These are phyloP conservation scores for Saturnia japonica DNA, from an alignment of 2,888 invertebrate species.

Conservation along the genomic window DNA sequence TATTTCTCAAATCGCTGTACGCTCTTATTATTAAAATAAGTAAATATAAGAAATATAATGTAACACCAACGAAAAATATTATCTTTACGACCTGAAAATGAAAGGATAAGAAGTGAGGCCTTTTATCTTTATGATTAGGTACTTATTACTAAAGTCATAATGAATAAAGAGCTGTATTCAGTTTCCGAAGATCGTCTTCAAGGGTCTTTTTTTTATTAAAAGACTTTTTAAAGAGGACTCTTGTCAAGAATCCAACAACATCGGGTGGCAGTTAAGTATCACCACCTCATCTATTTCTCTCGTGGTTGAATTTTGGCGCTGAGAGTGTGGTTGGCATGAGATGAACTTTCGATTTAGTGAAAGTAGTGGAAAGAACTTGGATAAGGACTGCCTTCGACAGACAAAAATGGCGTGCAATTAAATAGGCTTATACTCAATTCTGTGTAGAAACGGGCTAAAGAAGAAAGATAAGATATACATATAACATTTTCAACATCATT, in stretches of 20 bases:
- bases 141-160: not conserved
- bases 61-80: conserved; percentile 93
- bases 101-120: conserved; percentile 15
- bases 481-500: not conserved
- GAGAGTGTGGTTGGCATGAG: too few species aligned
- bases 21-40: conserved; percentile 92
- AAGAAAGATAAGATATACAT: too few species aligned
- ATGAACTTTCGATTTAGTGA: too few species aligned
- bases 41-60: conserved; percentile 93
- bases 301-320: too few species aligned
- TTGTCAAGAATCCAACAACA: not conserved
- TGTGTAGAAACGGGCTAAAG: too few species aligned
- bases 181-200: too few species aligned
- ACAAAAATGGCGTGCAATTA: too few species aligned
- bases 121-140: not conserved
- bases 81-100: conserved; percentile 90
- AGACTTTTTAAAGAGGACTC: not conserved
- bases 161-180: not conserved
- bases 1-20: conserved; percentile 95
- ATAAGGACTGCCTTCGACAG: too few species aligned
- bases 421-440: too few species aligned
- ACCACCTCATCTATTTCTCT: not conserved
- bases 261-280: not conserved
- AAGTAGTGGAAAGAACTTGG: too few species aligned
- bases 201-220: too few species aligned